phyloP scores from a whole-genome alignment of 1,140 invertebrate species.

The Maconellicoccus hirsutus region DNA sequence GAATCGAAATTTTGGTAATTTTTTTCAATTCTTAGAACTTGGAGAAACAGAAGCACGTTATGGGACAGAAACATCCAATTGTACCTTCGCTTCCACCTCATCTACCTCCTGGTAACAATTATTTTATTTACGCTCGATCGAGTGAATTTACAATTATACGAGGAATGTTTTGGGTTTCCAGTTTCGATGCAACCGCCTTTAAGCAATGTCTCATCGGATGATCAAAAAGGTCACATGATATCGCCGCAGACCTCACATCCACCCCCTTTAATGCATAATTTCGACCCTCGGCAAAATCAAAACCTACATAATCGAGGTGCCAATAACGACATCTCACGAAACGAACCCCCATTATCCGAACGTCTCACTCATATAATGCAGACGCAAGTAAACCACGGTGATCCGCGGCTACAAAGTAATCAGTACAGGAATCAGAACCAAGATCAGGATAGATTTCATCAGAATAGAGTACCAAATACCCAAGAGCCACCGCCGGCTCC shows the following conservation, averaged over 20 bases:
- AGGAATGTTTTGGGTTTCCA: not conserved
- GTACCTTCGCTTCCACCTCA: not conserved
- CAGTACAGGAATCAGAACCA: not conserved
- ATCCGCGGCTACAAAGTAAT: not conserved
- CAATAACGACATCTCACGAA: not conserved
- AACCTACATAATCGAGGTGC: not conserved
- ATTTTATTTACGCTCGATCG: not conserved
- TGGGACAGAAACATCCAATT: slow-evolving; percentile 26
- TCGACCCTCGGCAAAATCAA: not conserved
- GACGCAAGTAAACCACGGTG: not conserved
- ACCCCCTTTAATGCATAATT: slow-evolving; percentile 1
- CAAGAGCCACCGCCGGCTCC: not conserved
- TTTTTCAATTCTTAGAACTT: slow-evolving; percentile 24
- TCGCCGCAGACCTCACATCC: slow-evolving; percentile 4
- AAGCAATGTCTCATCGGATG: slow-evolving; percentile 30
- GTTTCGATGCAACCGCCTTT: slow-evolving; percentile 28
- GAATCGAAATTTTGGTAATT: too few species aligned
- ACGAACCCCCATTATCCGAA: not conserved
- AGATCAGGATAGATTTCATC: slow-evolving; percentile 8
- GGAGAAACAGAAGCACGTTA: slow-evolving; percentile 26
- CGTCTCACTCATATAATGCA: slow-evolving; percentile 1
- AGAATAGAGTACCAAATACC: not conserved
- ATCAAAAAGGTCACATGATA: slow-evolving; percentile 23
- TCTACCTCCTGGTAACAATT: not conserved
- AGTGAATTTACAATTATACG: too few species aligned